Evolutionary conservation across 2,797 vertebrate genomes (phyloP).

Genomic region (Parambassis ranga): DNA sequence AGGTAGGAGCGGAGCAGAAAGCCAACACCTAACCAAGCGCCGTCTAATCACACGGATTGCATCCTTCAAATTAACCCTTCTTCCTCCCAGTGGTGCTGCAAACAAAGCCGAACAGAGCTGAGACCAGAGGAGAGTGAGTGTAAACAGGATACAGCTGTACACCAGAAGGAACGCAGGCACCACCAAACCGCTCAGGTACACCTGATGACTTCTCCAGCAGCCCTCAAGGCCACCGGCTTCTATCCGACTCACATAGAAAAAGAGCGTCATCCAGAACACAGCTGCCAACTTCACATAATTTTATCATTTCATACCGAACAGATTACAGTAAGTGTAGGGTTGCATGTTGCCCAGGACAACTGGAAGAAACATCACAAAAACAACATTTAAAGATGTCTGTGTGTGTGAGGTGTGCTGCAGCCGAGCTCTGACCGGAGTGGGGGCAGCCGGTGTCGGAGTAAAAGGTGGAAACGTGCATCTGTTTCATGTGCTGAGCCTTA

Average conservation of each 20-base stretch:
- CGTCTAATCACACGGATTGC: slow-evolving; percentile 7
- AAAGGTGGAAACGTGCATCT: no score
- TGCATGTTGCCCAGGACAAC: no score
- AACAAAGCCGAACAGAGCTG: slow-evolving; percentile 11
- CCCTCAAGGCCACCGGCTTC: no score
- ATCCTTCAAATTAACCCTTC: slow-evolving; percentile 46
- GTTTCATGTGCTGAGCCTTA: slow-evolving; percentile 82
- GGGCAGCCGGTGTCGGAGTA: no score
- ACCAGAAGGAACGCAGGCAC: slow-evolving; percentile 6
- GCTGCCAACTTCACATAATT: no score
- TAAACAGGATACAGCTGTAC: slow-evolving; percentile 58
- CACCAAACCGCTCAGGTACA: no score
- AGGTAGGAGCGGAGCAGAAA: neutral
- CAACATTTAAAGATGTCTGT: neutral
- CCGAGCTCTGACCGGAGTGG: no score
- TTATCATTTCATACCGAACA: neutral
- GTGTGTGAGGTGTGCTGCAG: no score
- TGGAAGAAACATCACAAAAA: neutral
- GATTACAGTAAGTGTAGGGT: neutral
- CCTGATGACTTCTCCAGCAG: no score
- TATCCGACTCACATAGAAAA: no score
- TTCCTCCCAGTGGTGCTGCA: slow-evolving; percentile 24
- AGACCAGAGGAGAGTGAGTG: slow-evolving; percentile 1
- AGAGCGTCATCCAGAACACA: no score
- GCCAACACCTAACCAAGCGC: neutral